Evolutionary conservation across 2,113 vertebrate genomes (phyloP).

Genomic region (Nerophis lumbriciformis): DNA sequence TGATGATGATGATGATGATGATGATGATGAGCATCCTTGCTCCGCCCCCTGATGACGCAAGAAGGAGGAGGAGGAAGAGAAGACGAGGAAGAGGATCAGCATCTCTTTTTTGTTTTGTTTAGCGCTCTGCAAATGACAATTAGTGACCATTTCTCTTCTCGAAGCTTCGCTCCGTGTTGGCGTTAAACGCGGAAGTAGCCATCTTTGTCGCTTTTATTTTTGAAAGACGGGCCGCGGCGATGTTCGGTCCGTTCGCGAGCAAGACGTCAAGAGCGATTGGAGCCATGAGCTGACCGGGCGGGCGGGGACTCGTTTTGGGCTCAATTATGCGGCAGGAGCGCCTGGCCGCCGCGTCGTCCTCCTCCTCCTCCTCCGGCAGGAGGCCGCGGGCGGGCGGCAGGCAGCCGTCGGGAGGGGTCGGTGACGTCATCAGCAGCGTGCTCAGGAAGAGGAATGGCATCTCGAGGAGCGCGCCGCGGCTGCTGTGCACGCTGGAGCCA

Average conservation of each 20-base stretch:
- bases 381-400: constrained; percentile 78
- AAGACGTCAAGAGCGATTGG: neutral
- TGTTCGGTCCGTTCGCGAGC: neutral
- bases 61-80: constrained; percentile 28
- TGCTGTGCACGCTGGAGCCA: constrained; percentile 96
- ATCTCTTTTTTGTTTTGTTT: constrained; percentile 20
- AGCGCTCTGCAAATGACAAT: neutral
- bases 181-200: neutral
- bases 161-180: neutral
- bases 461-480: constrained; percentile 86
- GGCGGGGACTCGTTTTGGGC: neutral
- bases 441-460: constrained; percentile 94
- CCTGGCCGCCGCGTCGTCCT: constrained; percentile 49
- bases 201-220: neutral
- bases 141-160: neutral
- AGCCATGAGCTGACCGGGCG: constrained; percentile 30
- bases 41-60: constrained; percentile 51
- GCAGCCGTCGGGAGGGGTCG: constrained; percentile 77
- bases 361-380: constrained; percentile 51
- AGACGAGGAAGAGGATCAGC: constrained; percentile 37
- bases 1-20: constrained; percentile 27
- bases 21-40: constrained; percentile 18
- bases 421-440: constrained; percentile 91
- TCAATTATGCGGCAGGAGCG: constrained; percentile 84
- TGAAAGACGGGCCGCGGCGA: neutral